Conservation (phyloP, 2,113 vertebrate species). For the Varanus komodoensis region DNA sequence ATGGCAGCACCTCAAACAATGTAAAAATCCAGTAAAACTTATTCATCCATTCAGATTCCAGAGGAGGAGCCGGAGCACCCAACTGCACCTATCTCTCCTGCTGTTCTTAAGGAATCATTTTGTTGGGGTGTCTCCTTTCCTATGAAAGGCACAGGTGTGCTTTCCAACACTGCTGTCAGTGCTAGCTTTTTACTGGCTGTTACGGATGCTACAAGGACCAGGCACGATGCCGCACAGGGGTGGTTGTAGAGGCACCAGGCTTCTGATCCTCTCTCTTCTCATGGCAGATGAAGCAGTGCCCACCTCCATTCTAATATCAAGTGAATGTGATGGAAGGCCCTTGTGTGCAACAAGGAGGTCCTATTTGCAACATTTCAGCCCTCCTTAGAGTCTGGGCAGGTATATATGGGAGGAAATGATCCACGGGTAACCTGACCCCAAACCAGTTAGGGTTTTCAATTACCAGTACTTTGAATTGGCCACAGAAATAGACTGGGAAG, state of each 20-base stretch:
- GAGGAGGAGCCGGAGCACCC: background rate
- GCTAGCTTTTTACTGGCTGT: background rate
- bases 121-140: background rate
- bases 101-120: background rate
- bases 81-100: too few relatives aligned
- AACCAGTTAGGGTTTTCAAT: too few relatives aligned
- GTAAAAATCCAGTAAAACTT: background rate
- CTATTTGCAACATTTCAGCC: background rate
- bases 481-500: too few relatives aligned
- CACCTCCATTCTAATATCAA: background rate
- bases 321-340: background rate
- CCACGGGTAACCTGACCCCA: too few relatives aligned
- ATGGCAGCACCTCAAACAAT: background rate
- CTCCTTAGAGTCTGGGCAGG: too few relatives aligned
- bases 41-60: background rate
- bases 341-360: background rate
- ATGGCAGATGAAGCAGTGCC: background rate
- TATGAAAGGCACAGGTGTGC: too few relatives aligned
- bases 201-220: background rate
- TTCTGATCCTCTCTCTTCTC: background rate
- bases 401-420: too few relatives aligned
- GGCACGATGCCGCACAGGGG: background rate
- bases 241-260: background rate
- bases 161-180: background rate
- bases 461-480: too few relatives aligned